Percentiles rank a stretch among this genome's conserved stretches.
These are phyloP conservation scores for Caenorhabditis wallacei DNA, from an alignment of 2,888 invertebrate species.

Conservation along the genomic window DNA sequence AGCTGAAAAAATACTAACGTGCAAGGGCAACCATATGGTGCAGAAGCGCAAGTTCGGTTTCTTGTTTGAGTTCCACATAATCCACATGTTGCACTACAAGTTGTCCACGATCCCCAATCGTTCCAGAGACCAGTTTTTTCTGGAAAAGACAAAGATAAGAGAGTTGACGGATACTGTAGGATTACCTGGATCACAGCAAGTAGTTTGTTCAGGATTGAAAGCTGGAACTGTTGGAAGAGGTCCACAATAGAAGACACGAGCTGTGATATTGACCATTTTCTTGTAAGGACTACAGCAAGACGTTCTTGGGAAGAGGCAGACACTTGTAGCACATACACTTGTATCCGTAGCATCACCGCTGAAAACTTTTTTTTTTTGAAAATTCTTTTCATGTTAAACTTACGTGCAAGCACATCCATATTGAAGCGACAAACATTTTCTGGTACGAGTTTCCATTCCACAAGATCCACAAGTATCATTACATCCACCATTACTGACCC, in stretches of 20 bases:
- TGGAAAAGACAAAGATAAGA: slow-evolving; percentile 16
- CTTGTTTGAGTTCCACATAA: slow-evolving; percentile 66
- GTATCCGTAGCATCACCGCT: slow-evolving; percentile 56
- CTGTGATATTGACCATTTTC: slow-evolving; percentile 53
- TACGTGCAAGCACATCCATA: slow-evolving; percentile 75
- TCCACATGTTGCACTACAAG: slow-evolving; percentile 69
- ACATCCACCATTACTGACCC: slow-evolving; percentile 63
- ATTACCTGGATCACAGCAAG: slow-evolving; percentile 69
- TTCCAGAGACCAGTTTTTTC: slow-evolving; percentile 71
- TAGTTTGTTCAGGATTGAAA: slow-evolving; percentile 63
- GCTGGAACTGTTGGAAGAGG: slow-evolving; percentile 37
- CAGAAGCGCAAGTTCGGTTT: slow-evolving; percentile 68
- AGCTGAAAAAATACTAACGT: slow-evolving; percentile 52
- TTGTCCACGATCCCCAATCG: slow-evolving; percentile 64
- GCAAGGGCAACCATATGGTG: slow-evolving; percentile 71
- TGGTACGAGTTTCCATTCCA: slow-evolving; percentile 52
- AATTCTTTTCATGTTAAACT: slow-evolving; percentile 5
- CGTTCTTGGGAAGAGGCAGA: slow-evolving; percentile 69
- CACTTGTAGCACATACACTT: slow-evolving; percentile 42
- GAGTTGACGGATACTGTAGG: no score
- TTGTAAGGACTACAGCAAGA: slow-evolving; percentile 70
- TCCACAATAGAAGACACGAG: slow-evolving; percentile 64
- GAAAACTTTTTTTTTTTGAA: not conserved
- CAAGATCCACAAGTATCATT: slow-evolving; percentile 76
- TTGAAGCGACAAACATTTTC: slow-evolving; percentile 69